Base-by-base conservation (phyloP, 2,113 vertebrate species). In the Chaetops frenatus region DNA sequence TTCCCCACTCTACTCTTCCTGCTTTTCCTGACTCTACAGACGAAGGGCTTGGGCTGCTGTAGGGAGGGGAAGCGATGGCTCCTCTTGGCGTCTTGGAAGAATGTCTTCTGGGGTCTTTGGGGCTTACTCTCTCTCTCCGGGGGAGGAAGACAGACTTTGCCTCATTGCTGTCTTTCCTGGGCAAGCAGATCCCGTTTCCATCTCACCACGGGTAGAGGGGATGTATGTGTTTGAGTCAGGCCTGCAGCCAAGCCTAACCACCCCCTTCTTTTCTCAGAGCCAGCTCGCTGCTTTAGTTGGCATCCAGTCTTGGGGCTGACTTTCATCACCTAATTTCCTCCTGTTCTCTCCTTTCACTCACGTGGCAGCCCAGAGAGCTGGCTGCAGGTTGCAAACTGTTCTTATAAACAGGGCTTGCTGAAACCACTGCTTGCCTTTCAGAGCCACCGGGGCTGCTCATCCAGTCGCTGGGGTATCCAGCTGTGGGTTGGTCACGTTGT, bases 301-400 rank as follows among this genome's bases (percentile, higher is more conserved):
- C 95, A 96, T 94, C 44, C 72, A 88, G 79, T 90, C 92, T 79
- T 90, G 93, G 86, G 92, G 42, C 94, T 96, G 95, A 89, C 83
- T 96, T 96, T 94, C 94, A 96, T 94, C 94, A 96, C 94, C 91
- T 96, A 95, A 97, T 97, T 97, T 96, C 95, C 88, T 96, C 96
- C 86, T 92, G 87, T 96, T 96, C 97, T 95, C 92, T 94, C 84
- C 88, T 95, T 95, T 96, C 92, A 86, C 66, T 95, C 96, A 88
- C 83, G 50, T 90, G 91, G 93, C 92, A 97, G 87, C 94, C 89
- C 86, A 89, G 76, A 96, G 57, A 92, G 61, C 88, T 97, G 95
- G 91, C 96, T 94, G 93, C 94, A 94, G 87, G 81, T 95, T 96
- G 92, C 66, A 85, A 74, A 87, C 56, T 81, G 48, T 91, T 97